phyloP scores from a whole-genome alignment of 2,888 invertebrate species.

The Lasioglossum vierecki region DNA sequence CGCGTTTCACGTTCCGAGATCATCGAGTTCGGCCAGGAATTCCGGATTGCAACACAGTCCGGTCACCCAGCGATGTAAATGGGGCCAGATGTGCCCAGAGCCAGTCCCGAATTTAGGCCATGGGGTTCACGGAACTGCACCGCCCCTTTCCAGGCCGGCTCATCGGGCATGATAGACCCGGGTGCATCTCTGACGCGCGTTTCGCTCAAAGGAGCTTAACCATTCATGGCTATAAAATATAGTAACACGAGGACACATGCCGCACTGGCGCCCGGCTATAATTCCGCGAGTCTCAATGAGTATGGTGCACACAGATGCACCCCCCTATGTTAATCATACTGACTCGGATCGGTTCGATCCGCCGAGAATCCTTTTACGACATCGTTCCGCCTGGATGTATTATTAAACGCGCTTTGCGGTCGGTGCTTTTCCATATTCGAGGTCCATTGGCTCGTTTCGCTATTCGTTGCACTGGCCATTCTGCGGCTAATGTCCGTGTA shows the following conservation, averaged over 20 bases:
- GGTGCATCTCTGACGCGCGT: slow-evolving; percentile 42
- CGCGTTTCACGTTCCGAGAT: background rate
- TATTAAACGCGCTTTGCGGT: background rate
- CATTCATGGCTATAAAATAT: slow-evolving; percentile 68
- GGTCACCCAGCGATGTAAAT: slow-evolving; percentile 38
- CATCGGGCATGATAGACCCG: slow-evolving; percentile 54
- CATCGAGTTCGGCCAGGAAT: slow-evolving; percentile 3
- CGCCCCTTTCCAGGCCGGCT: slow-evolving; percentile 59
- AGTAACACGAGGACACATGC: slow-evolving; percentile 62
- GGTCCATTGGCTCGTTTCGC: background rate
- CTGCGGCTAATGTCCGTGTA: background rate
- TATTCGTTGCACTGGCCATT: background rate
- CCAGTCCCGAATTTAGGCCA: slow-evolving; percentile 50
- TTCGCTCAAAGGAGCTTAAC: slow-evolving; percentile 61
- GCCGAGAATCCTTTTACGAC: slow-evolving; percentile 21
- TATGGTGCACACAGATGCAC: slow-evolving; percentile 34
- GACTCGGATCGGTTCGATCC: slow-evolving; percentile 21
- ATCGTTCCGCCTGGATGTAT: background rate
- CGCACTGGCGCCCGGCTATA: slow-evolving; percentile 41
- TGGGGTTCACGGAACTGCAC: slow-evolving; percentile 62
- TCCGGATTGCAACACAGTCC: slow-evolving; percentile 12
- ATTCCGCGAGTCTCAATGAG: background rate
- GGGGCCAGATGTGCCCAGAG: slow-evolving; percentile 61
- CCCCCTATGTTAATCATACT: slow-evolving; percentile 17
- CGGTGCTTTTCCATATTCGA: background rate